These are phyloP conservation scores for Pterocles burchelli DNA, from an alignment of 2,113 vertebrate genomes.

Conservation along the genomic window DNA sequence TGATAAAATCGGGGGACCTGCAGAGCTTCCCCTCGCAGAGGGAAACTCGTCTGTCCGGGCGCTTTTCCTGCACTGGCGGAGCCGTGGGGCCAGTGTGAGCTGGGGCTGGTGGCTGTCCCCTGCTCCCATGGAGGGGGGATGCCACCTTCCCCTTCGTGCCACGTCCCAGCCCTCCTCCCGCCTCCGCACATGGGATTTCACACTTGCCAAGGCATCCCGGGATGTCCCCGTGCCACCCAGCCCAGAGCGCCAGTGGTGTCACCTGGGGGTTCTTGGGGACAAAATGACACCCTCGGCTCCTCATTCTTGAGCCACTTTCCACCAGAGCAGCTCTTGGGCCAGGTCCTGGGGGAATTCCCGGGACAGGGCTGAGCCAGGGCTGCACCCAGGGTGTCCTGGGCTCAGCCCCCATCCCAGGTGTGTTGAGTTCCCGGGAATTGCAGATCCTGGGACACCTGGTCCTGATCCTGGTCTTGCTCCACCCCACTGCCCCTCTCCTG, in stretches of 20 bases:
- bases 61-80: accelerated
- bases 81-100: too few relatives aligned
- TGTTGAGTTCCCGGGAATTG: neutral
- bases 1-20: neutral
- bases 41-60: neutral
- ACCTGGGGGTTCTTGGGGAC: neutral
- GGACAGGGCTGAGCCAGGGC: neutral
- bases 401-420: neutral
- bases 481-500: neutral
- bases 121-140: too few relatives aligned
- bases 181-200: neutral
- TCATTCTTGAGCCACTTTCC: neutral
- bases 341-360: neutral
- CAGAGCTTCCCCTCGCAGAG: neutral
- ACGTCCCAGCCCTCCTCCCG: accelerated
- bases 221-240: neutral
- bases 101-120: too few relatives aligned
- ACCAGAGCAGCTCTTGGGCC: accelerated
- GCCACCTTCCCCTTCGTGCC: too few relatives aligned
- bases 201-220: neutral
- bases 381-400: too few relatives aligned
- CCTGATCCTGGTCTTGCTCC: neutral
- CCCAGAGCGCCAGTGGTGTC: neutral
- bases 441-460: neutral
- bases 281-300: accelerated